These are phyloP conservation scores for Arge pagana DNA, from an alignment of 2,888 invertebrate genomes.

Conservation along the genomic window DNA sequence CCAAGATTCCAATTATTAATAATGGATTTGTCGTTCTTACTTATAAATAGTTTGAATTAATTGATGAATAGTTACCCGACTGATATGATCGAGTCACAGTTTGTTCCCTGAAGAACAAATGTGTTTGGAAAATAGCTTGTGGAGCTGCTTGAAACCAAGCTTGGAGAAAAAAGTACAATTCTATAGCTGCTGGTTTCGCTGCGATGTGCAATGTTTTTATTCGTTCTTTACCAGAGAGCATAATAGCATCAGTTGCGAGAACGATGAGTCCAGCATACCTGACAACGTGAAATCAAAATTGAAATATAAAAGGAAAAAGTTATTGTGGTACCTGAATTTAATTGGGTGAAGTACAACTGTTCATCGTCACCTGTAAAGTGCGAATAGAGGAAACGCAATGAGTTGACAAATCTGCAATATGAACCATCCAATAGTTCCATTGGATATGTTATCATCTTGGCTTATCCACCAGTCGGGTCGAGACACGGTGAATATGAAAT, in stretches of 20 bases:
- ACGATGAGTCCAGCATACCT: conserved; percentile 76
- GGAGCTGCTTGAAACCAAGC: conserved; percentile 79
- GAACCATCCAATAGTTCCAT: conserved; percentile 47
- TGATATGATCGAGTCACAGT: conserved; percentile 63
- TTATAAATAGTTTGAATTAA: neutral
- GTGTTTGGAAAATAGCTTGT: conserved; percentile 69
- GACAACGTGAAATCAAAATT: conserved; percentile 33
- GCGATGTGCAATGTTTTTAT: conserved; percentile 66
- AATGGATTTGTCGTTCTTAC: conserved; percentile 1
- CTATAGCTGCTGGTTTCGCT: conserved; percentile 70
- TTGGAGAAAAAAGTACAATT: conserved; percentile 78
- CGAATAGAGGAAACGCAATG: conserved; percentile 50
- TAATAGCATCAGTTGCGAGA: conserved; percentile 75
- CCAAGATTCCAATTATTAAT: neutral
- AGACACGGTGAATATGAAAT: conserved; percentile 53
- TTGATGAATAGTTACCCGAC: conserved; percentile 63
- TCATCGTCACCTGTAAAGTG: conserved; percentile 46
- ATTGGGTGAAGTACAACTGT: neutral
- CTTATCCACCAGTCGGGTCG: conserved; percentile 56
- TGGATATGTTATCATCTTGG: conserved; percentile 48
- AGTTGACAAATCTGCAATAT: conserved; percentile 47
- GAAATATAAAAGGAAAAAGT: neutral
- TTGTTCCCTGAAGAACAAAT: conserved; percentile 67
- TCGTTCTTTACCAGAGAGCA: conserved; percentile 65
- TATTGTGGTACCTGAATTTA: neutral